A percentile compares a stretch with the other conserved stretches of the same genome.
Evolutionary conservation across 2,888 invertebrate species (phyloP).

Genomic region (Philereme transversata): DNA sequence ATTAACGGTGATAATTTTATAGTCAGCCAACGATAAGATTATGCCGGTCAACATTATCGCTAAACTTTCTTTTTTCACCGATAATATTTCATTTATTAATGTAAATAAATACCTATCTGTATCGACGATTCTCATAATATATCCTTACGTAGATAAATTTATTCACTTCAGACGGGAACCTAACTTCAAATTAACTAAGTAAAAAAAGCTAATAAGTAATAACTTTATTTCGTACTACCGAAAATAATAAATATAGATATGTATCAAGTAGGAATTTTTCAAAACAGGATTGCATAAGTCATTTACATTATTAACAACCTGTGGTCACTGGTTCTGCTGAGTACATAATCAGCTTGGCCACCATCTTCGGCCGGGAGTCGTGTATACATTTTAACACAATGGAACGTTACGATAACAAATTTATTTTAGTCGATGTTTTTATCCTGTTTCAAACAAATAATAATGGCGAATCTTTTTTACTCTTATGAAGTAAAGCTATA

Average conservation of each 20-base stretch:
- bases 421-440: slow-evolving; percentile 9
- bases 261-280: too few relatives aligned
- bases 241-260: slow-evolving; percentile 1
- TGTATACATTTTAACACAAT: slow-evolving; percentile 4
- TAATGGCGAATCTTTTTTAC: not conserved
- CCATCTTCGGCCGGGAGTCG: too few relatives aligned
- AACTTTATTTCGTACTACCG: slow-evolving; percentile 2
- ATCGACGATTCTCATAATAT: slow-evolving; percentile 12
- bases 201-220: slow-evolving; percentile 1
- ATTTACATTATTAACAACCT: too few relatives aligned
- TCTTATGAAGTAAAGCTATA: not conserved
- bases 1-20: slow-evolving; percentile 7
- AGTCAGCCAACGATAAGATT: slow-evolving; percentile 9
- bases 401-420: slow-evolving; percentile 4
- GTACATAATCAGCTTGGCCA: too few relatives aligned
- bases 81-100: not conserved
- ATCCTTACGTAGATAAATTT: not conserved
- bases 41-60: slow-evolving; percentile 1
- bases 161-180: slow-evolving; percentile 1
- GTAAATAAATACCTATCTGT: not conserved
- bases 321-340: too few relatives aligned
- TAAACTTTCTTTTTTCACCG: slow-evolving; percentile 6
- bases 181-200: not conserved
- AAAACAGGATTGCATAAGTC: too few relatives aligned
- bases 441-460: slow-evolving; percentile 11